Percentiles rank a stretch among this genome's conserved stretches.
Conservation (phyloP, 2,888 invertebrate species). For the Coenonympha glycerion region DNA sequence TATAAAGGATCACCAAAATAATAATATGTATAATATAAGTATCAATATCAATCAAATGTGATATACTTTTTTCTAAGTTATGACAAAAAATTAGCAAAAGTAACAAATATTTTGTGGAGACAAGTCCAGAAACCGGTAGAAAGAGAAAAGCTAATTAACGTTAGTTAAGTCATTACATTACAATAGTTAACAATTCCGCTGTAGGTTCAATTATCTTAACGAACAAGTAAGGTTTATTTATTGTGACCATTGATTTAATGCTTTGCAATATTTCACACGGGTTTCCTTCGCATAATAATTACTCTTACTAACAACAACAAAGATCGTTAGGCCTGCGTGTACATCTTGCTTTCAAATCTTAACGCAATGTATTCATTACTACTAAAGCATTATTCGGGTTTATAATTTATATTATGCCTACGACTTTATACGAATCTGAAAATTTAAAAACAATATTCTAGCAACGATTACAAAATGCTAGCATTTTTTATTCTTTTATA, state of each 20-base stretch:
- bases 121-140: background rate
- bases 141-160: background rate
- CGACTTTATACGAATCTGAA: background rate
- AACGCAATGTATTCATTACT: constrained; percentile 21
- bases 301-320: constrained; percentile 30
- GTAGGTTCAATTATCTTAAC: constrained; percentile 1
- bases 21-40: too few species aligned
- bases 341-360: constrained; percentile 34
- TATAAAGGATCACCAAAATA: too few species aligned
- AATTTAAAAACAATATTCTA: background rate
- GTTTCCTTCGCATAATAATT: constrained; percentile 34
- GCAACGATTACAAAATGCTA: background rate
- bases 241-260: constrained; percentile 24
- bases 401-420: constrained; percentile 2
- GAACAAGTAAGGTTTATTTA: constrained; percentile 10
- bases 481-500: too few species aligned
- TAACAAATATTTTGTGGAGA: too few species aligned
- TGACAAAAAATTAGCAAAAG: too few species aligned
- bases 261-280: constrained; percentile 29
- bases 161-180: background rate
- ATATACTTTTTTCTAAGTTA: too few species aligned
- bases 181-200: background rate
- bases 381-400: too few species aligned
- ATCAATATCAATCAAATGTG: too few species aligned
- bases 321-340: constrained; percentile 31